Conservation (phyloP, 1,140 invertebrate genomes). For the Zaprionus gabonicus region DNA sequence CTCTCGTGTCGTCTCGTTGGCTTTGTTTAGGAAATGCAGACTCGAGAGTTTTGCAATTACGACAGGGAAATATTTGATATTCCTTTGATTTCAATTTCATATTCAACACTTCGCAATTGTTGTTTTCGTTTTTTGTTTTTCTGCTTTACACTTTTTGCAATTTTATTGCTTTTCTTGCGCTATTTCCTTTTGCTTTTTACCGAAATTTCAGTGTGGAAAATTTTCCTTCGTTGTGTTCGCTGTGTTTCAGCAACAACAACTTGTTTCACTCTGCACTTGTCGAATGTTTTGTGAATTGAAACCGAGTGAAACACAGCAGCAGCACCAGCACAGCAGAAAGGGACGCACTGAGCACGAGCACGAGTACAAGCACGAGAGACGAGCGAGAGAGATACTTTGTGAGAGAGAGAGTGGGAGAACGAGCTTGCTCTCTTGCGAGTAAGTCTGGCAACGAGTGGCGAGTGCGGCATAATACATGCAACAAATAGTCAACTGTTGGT, state of each 20-base stretch:
- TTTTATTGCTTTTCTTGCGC: neutral
- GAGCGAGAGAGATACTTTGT: neutral
- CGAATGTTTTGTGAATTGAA: conserved; percentile 80
- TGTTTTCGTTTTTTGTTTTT: conserved; percentile 12
- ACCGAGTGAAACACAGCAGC: conserved; percentile 4
- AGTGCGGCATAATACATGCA: conserved; percentile 65
- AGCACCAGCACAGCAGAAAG: neutral
- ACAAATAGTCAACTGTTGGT: conserved; percentile 83
- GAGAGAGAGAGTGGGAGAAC: conserved; percentile 19
- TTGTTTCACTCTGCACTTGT: conserved; percentile 82
- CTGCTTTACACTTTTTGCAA: conserved; percentile 31
- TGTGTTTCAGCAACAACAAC: conserved; percentile 80
- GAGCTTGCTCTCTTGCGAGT: neutral
- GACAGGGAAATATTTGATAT: neutral
- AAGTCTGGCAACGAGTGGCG: conserved; percentile 30
- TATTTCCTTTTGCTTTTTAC: conserved; percentile 22
- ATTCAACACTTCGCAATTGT: conserved; percentile 8
- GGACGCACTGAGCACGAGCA: neutral
- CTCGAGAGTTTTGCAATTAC: conserved; percentile 47
- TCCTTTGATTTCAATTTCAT: conserved; percentile 1
- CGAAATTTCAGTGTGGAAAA: conserved; percentile 28
- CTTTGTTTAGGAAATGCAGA: conserved; percentile 81
- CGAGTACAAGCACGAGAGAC: neutral
- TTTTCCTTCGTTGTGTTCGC: conserved; percentile 69
- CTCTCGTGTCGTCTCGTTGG: conserved; percentile 56